Conservation (phyloP, 2,797 vertebrate genomes). For the Myotis vivesi region DNA sequence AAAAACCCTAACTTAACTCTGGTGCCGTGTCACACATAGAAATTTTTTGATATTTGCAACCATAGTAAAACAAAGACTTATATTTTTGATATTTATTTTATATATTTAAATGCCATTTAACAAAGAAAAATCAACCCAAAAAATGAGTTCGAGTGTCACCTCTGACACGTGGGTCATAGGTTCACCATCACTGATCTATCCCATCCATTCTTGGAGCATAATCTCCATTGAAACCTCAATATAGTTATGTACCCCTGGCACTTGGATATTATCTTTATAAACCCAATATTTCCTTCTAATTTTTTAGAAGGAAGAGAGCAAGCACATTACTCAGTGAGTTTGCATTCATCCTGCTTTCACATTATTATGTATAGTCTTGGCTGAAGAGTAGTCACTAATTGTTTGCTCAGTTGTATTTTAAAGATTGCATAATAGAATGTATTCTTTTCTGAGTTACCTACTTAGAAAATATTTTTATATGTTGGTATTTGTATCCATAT, state of each 20-base stretch:
- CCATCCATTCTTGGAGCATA: not conserved
- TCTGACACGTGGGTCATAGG: too few relatives aligned
- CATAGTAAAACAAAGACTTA: too few relatives aligned
- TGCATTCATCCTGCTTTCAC: not conserved
- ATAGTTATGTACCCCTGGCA: not conserved
- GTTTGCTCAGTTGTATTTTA: conserved; percentile 13
- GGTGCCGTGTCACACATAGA: too few relatives aligned
- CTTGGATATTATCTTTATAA: not conserved
- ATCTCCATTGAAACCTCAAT: not conserved
- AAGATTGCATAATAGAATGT: not conserved
- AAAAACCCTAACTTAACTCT: too few relatives aligned
- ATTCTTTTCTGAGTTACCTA: conserved; percentile 27
- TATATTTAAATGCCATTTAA: too few relatives aligned
- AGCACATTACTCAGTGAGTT: not conserved
- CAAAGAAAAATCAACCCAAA: too few relatives aligned
- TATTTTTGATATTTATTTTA: too few relatives aligned
- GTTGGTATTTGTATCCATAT: conserved; percentile 40
- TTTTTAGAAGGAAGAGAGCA: not conserved
- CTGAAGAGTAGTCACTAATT: not conserved
- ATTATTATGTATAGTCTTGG: not conserved
- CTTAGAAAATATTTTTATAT: conserved; percentile 53
- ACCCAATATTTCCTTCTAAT: not conserved
- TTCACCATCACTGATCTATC: too few relatives aligned
- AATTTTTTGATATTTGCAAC: too few relatives aligned
- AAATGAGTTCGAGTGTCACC: too few relatives aligned